These are phyloP conservation scores for Piprites chloris DNA, from an alignment of 2,113 vertebrate species.

Conservation along the genomic window DNA sequence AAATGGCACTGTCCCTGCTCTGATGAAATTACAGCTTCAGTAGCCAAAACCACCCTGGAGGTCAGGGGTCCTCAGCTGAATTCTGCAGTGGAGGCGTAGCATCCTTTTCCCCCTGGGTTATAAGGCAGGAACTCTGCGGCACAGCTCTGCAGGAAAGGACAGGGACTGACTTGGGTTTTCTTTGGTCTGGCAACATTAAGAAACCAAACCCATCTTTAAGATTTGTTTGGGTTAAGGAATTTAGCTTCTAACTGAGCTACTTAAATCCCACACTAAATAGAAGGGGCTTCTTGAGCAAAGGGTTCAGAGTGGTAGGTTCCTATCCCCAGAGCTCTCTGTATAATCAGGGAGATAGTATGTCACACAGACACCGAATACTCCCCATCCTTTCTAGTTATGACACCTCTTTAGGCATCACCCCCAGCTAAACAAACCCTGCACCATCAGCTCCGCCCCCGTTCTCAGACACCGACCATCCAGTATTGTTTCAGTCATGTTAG, in stretches of 20 bases:
- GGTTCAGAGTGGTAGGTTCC: background rate
- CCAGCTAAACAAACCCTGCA: background rate
- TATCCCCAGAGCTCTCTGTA: background rate
- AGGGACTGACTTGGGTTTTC: background rate
- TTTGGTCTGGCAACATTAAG: background rate
- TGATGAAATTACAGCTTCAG: background rate
- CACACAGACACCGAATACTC: background rate
- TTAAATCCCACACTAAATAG: background rate
- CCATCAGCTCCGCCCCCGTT: background rate
- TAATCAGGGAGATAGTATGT: rapidly evolving
- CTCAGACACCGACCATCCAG: background rate
- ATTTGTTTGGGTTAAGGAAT: background rate
- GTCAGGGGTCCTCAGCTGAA: rapidly evolving
- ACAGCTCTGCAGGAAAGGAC: background rate
- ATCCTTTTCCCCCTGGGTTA: background rate
- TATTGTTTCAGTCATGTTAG: too few species aligned
- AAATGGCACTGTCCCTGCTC: rapidly evolving
- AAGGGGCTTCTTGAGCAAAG: background rate
- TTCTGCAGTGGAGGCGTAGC: rapidly evolving
- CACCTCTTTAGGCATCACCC: rapidly evolving
- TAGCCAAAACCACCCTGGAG: background rate
- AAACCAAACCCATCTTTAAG: background rate
- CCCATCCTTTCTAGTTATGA: background rate
- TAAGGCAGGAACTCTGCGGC: background rate
- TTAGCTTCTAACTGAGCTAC: background rate